A percentile compares a stretch with the other conserved stretches of the same genome.
Conservation (phyloP, 2,888 invertebrate genomes). For the Coleophora deauratella region DNA sequence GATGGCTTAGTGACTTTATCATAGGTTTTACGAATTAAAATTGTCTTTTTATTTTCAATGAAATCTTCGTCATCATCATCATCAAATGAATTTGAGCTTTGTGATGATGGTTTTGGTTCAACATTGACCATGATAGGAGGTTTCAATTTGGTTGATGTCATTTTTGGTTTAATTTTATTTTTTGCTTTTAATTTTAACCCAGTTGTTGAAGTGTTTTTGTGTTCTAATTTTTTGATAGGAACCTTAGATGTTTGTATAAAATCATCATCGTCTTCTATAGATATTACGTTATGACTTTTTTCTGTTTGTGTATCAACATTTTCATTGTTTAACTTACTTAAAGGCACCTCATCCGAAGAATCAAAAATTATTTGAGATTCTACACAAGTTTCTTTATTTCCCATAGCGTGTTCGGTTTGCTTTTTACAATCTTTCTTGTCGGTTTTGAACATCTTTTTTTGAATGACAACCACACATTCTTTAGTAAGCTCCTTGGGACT, state of each 20-base stretch:
- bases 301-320: constrained; percentile 3
- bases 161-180: constrained; percentile 10
- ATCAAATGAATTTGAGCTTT: constrained; percentile 26
- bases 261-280: constrained; percentile 34
- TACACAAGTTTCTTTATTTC: constrained; percentile 11
- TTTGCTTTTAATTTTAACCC: constrained; percentile 3
- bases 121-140: background rate
- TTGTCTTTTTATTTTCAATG: constrained; percentile 45
- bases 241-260: constrained; percentile 27
- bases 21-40: constrained; percentile 48
- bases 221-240: constrained; percentile 24
- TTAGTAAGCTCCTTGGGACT: constrained; percentile 56
- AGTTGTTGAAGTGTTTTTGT: constrained; percentile 18
- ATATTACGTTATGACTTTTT: background rate
- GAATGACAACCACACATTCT: constrained; percentile 60
- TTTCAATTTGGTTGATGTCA: background rate
- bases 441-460: constrained; percentile 50
- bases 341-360: constrained; percentile 51
- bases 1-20: constrained; percentile 44
- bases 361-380: constrained; percentile 38
- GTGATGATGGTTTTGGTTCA: constrained; percentile 24
- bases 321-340: constrained; percentile 33
- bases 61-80: constrained; percentile 53
- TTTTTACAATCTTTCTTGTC: constrained; percentile 9
- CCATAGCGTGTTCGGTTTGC: constrained; percentile 6